Evolutionary conservation across 2,888 invertebrate genomes (phyloP), one percentile per base, ranked within the genome.

Genomic region (Eupithecia tripunctaria): DNA sequence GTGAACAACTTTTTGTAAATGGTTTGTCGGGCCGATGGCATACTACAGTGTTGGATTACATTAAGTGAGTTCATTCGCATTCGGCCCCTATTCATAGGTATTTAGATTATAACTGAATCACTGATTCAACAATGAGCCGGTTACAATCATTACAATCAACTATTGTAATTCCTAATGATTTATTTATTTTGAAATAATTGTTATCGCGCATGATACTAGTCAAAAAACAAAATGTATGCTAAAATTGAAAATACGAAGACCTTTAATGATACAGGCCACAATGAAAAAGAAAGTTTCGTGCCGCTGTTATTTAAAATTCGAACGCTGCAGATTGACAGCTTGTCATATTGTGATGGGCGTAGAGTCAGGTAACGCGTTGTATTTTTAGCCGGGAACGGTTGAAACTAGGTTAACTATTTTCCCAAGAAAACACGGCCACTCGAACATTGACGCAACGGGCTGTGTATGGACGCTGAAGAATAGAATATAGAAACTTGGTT

Each of bases 361-460:
- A 82, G 84, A 84, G 89, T 86, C 93, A 93, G 92, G 93, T 93
- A 91, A 86, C 85, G 79, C 78, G 69, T 29, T 78, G 78, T 88
- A 88, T 88, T 86, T 88, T 86, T 88, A 88, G 85, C 82, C 81
- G 82, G 82, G 81, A 87, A 85, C 84, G 82, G 78, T 78, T 75
- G 87, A 88, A 94, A 88, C 88, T 94, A 88, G 94, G 94, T 94
- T 93, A 94, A 92, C 93, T 93, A 92, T 93, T 75, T 91, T 86
- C 88, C 88, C 86, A 86, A 87, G 89, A 89, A 89, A 91, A 91
- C 87, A 88, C 87, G 86, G 80, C 85, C 84, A 86, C 87, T 88
- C 85, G 88, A 88, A 86, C 85, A 88, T 88, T 91, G 92, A 89
- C 89, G 88, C 89, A 88, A 90, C 84, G 80, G 79, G 79, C 83